These are phyloP conservation scores for Anableps anableps DNA, from an alignment of 2,797 vertebrate genomes.

Conservation along the genomic window DNA sequence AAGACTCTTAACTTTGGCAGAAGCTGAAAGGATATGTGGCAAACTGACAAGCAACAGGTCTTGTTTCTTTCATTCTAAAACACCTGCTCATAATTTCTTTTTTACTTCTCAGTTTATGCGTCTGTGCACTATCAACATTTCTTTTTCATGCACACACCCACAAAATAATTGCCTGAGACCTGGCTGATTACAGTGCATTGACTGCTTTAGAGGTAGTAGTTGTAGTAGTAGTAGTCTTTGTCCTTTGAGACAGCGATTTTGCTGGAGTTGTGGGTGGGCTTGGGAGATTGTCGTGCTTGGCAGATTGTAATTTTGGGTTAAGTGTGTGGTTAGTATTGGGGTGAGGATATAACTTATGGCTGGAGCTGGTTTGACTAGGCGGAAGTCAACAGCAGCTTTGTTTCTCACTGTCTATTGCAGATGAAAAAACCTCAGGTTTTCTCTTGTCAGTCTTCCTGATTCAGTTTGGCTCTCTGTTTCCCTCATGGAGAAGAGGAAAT, in stretches of 20 bases:
- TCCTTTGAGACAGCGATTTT: slow-evolving; percentile 66
- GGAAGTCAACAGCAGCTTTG: slow-evolving; percentile 51
- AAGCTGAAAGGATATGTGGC: slow-evolving; percentile 40
- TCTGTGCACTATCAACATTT: slow-evolving; percentile 18
- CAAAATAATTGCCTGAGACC: slow-evolving; percentile 53
- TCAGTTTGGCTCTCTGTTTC: slow-evolving; percentile 23
- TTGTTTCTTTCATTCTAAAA: slow-evolving; percentile 39
- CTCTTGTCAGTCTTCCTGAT: slow-evolving; percentile 39
- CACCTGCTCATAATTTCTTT: slow-evolving; percentile 62
- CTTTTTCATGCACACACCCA: slow-evolving; percentile 39
- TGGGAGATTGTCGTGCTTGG: slow-evolving; percentile 68
- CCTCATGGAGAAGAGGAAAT: slow-evolving; percentile 31
- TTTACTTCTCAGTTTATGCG: slow-evolving; percentile 43
- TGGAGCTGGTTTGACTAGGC: slow-evolving; percentile 60
- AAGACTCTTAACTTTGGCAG: slow-evolving; percentile 52
- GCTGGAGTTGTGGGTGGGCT: slow-evolving; percentile 77
- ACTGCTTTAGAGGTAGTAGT: slow-evolving; percentile 70
- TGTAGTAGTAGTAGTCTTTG: slow-evolving; percentile 56
- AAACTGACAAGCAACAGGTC: slow-evolving; percentile 31
- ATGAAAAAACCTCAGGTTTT: slow-evolving; percentile 54
- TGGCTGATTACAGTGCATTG: slow-evolving; percentile 74
- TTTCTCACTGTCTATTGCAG: slow-evolving; percentile 34
- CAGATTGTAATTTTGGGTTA: slow-evolving; percentile 79
- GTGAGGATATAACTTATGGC: slow-evolving; percentile 72
- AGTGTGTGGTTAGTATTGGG: slow-evolving; percentile 76